Evolutionary conservation across 2,113 vertebrate species (phyloP).

Genomic region (Aythya baeri): DNA sequence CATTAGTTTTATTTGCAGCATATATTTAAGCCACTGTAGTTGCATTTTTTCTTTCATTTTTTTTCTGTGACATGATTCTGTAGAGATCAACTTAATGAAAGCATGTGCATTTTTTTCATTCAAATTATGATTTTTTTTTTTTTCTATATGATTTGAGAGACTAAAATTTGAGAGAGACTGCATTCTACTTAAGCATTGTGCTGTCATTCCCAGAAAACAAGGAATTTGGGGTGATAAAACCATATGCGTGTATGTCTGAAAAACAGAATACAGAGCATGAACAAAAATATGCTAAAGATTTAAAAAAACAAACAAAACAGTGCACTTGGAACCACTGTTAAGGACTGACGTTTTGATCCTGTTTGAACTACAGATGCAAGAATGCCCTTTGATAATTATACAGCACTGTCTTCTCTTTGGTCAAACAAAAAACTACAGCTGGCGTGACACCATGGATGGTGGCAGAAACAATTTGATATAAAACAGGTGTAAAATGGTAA

Average conservation of each 20-base stretch:
- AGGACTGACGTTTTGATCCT: neutral
- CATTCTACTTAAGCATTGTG: neutral
- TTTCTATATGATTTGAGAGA: neutral
- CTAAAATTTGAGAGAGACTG: neutral
- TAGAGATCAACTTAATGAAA: neutral
- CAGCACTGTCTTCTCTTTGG: neutral
- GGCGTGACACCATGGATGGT: neutral
- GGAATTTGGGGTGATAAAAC: neutral
- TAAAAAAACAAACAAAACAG: neutral
- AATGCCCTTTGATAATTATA: neutral
- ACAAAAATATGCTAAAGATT: neutral
- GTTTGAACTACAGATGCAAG: neutral
- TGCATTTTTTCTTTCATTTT: neutral
- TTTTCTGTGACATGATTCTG: neutral
- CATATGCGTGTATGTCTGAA: neutral
- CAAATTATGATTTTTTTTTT: neutral
- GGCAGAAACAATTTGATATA: neutral
- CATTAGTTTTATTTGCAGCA: neutral
- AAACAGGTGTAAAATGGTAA: conserved; percentile 10
- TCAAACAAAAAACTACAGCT: conserved; percentile 16
- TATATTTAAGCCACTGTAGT: neutral
- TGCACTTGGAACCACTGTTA: neutral
- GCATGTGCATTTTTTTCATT: neutral
- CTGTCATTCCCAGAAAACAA: neutral
- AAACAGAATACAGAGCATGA: neutral